Evolutionary conservation across 2,888 invertebrate species (phyloP), one percentile per base, ranked within the genome.

Genomic region (Alitta virens): DNA sequence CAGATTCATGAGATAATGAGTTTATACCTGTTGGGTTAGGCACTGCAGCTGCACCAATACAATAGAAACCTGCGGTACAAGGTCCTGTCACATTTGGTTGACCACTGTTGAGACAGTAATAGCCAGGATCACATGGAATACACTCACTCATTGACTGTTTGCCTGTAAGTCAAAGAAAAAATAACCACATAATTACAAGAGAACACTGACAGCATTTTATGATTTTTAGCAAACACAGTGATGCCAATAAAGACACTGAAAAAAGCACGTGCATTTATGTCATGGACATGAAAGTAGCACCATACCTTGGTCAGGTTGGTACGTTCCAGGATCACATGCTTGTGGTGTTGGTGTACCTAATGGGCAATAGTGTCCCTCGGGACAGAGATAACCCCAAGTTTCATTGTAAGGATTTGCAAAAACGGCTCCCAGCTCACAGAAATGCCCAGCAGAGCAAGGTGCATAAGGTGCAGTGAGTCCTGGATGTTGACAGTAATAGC

Each of bases 1-100:
- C n/a, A n/a, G n/a, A n/a, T n/a, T n/a, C n/a, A n/a, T n/a, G n/a
- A n/a, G n/a, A n/a, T n/a, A n/a, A n/a, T n/a, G n/a, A n/a, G n/a
- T n/a, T n/a, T n/a, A 54, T 62, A 78, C 79, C 77, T 65, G 75
- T 78, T 5, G 79, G 79, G 61, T 75, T 77, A 40, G 76, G 70
- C 27, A 67, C 66, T 23, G 63, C 63, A 14, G 79, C 77, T 24
- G 65, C 71, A 7, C 69, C 60, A 16, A 60, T 70, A 62, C 79
- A 79, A 68, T 76, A 79, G 65, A 76, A 79, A 5, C 79, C 79
- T 63, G 72, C 71, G 50, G 64, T 60, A 63, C 78, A 79, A 16
- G 16, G 53, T 2, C 24, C 67, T 27, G 68, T 68, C 14, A 63
- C 56, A 43, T 64, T 64, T n/a, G 55, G 52, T 67, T 54, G 58